Conservation (phyloP, 2,888 invertebrate species). For the Idaea aversata region DNA sequence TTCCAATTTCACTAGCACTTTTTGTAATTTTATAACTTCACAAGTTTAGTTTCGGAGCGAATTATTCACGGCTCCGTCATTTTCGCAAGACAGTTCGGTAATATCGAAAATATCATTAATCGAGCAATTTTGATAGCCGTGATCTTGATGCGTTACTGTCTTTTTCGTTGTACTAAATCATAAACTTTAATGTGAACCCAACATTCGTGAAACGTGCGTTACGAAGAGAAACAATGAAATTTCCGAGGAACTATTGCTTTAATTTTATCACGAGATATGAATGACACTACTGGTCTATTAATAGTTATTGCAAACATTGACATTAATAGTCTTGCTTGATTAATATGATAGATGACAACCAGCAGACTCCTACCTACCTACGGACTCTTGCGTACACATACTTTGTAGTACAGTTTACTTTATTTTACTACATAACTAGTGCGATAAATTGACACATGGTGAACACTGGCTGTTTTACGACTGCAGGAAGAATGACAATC, state of each 20-base stretch:
- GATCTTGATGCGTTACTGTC: constrained; percentile 10
- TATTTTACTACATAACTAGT: neutral
- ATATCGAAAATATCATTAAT: constrained; percentile 33
- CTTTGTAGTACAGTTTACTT: neutral
- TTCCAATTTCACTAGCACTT: constrained; percentile 46
- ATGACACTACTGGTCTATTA: neutral
- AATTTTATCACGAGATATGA: neutral
- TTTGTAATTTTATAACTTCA: constrained; percentile 42
- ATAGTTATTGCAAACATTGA: neutral
- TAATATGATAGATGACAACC: neutral
- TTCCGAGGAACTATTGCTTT: neutral
- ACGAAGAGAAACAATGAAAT: neutral
- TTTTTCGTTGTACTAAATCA: constrained; percentile 22
- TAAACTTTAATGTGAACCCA: neutral
- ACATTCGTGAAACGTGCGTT: neutral
- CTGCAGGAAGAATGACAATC: neutral
- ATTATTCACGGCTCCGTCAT: constrained; percentile 59
- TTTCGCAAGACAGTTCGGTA: constrained; percentile 37
- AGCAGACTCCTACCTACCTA: neutral
- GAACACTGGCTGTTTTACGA: neutral
- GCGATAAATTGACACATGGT: constrained; percentile 1
- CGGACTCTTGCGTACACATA: constrained; percentile 1
- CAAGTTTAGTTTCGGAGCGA: constrained; percentile 30
- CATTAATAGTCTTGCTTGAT: neutral
- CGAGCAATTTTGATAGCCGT: neutral